phyloP scores from a whole-genome alignment of 2,797 vertebrate genomes.

The Eurystomus glaucurus region DNA sequence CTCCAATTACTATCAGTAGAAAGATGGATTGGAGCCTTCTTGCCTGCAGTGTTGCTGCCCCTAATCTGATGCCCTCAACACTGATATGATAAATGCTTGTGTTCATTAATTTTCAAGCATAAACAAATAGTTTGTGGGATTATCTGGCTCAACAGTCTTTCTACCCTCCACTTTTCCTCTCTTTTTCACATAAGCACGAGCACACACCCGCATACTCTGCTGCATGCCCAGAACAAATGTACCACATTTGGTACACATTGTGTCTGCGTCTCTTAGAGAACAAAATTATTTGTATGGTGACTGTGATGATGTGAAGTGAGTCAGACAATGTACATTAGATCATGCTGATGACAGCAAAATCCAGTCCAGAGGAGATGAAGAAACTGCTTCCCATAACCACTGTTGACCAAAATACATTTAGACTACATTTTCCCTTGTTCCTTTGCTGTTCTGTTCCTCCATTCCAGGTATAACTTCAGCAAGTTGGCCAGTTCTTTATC shows the following conservation, averaged over 20 bases:
- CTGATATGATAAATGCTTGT: neutral
- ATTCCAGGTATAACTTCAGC: neutral
- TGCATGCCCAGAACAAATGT: neutral
- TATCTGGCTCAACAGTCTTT: neutral
- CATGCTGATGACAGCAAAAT: neutral
- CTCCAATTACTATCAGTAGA: slow-evolving; percentile 78
- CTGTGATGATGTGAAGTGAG: neutral
- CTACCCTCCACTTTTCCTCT: neutral
- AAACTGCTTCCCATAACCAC: neutral
- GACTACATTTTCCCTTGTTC: neutral
- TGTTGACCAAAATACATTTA: neutral
- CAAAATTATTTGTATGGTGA: neutral
- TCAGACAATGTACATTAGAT: neutral
- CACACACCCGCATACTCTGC: no score
- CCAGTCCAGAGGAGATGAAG: neutral
- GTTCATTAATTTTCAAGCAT: slow-evolving; percentile 23
- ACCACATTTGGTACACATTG: no score
- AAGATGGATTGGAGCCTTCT: slow-evolving; percentile 74
- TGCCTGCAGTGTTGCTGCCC: slow-evolving; percentile 68
- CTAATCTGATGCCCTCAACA: neutral
- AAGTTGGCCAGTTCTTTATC: neutral
- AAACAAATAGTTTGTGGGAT: neutral
- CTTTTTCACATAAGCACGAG: neutral
- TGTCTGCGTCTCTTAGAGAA: neutral
- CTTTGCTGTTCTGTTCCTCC: neutral